Evolutionary conservation across 2,797 vertebrate genomes (phyloP).

Genomic region (Fundulus diaphanus): DNA sequence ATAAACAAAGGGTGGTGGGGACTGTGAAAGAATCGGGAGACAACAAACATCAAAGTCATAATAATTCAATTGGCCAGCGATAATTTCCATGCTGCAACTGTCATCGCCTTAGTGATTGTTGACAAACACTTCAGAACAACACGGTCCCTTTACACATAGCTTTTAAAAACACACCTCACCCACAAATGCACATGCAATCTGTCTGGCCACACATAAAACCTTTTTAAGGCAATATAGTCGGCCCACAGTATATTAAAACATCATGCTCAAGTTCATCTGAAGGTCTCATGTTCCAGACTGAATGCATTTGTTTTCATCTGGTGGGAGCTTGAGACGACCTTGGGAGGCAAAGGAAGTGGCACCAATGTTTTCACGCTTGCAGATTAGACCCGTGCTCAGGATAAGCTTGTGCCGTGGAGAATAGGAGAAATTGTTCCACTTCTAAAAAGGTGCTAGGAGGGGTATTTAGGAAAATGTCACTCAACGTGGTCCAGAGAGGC

Average conservation of each 20-base stretch:
- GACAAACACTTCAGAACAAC: background rate
- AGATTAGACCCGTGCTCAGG: constrained; percentile 17
- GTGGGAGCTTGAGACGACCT: background rate
- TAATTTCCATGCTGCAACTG: background rate
- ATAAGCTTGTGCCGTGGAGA: constrained; percentile 15
- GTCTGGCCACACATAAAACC: constrained; percentile 1
- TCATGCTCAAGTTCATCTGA: constrained; percentile 6
- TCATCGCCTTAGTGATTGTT: background rate
- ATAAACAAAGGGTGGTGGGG: background rate
- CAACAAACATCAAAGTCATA: background rate
- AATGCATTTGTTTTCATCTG: constrained; percentile 9
- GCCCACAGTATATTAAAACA: constrained; percentile 11
- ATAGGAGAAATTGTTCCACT: constrained; percentile 7
- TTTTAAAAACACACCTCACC: background rate
- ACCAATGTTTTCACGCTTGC: constrained; percentile 13
- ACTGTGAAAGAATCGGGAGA: background rate
- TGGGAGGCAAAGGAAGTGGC: constrained; percentile 3
- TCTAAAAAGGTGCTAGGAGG: constrained; percentile 17
- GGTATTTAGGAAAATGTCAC: constrained; percentile 25
- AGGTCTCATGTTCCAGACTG: background rate
- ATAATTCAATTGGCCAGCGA: background rate
- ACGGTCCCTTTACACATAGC: constrained; percentile 6
- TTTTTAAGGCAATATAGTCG: constrained; percentile 7
- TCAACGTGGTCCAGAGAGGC: constrained; percentile 13
- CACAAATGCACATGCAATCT: constrained; percentile 14